Evolutionary conservation across 2,888 invertebrate species (phyloP).

Genomic region (Icerya purchasi): DNA sequence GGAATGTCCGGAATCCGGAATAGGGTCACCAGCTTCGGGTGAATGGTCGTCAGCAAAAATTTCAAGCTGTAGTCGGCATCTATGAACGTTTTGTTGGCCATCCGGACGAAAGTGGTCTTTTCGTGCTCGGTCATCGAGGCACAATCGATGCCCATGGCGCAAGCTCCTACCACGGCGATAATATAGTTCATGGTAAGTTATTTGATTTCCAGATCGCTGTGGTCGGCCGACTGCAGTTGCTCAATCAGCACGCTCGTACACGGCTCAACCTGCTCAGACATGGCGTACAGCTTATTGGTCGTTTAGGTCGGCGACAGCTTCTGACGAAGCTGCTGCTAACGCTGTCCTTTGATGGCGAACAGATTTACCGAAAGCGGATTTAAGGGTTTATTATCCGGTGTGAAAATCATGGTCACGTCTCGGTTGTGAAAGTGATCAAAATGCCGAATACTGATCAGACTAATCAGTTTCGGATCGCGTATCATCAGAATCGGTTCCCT

Average conservation of each 20-base stretch:
- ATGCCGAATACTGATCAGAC: background rate
- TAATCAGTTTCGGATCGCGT: background rate
- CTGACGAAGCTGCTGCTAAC: background rate
- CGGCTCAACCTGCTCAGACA: background rate
- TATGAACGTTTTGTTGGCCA: background rate
- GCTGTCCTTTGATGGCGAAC: background rate
- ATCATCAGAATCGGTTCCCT: background rate
- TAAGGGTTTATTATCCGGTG: background rate
- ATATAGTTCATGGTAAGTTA: background rate
- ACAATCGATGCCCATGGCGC: background rate
- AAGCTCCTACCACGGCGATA: background rate
- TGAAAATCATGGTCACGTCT: background rate
- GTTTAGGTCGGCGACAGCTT: background rate
- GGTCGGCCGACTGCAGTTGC: background rate
- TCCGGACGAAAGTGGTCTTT: background rate
- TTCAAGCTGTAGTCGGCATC: background rate
- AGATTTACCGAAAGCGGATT: background rate
- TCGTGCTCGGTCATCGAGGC: background rate
- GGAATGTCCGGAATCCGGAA: background rate
- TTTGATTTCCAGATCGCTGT: background rate
- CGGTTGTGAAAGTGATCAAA: background rate
- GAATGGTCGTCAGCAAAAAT: background rate
- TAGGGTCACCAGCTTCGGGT: background rate
- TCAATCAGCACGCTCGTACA: background rate
- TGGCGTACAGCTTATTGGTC: background rate